Conservation (phyloP, 1,140 invertebrate species). For the Galleria mellonella region DNA sequence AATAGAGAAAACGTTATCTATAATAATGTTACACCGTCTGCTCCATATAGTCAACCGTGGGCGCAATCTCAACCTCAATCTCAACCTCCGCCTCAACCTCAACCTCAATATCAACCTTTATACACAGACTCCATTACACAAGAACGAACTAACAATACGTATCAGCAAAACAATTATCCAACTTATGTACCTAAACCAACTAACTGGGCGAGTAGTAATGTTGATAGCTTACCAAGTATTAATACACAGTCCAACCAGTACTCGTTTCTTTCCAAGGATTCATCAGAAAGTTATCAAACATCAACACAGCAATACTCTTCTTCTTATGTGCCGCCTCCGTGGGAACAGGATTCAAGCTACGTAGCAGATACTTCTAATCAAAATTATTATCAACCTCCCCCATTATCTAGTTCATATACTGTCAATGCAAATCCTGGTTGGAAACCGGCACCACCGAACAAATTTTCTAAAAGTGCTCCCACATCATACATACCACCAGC, state of each 20-base stretch:
- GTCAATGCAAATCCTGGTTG: slow-evolving; percentile 17
- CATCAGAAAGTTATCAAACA: slow-evolving; percentile 41
- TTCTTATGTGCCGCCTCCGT: slow-evolving; percentile 62
- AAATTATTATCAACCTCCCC: slow-evolving; percentile 37
- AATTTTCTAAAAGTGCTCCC: slow-evolving; percentile 47
- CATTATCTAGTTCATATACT: slow-evolving; percentile 21
- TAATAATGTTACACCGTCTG: slow-evolving; percentile 32
- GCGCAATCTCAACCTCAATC: slow-evolving; percentile 23
- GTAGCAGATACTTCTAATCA: slow-evolving; percentile 30
- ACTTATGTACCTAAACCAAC: slow-evolving; percentile 43
- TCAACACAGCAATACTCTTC: slow-evolving; percentile 47
- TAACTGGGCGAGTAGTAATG: slow-evolving; percentile 37
- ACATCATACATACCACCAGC: slow-evolving; percentile 57
- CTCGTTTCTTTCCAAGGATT: slow-evolving; percentile 31
- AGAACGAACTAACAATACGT: slow-evolving; percentile 6
- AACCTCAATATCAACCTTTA: slow-evolving; percentile 25
- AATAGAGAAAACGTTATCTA: slow-evolving; percentile 36
- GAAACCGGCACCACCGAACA: slow-evolving; percentile 36
- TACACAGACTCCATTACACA: slow-evolving; percentile 17
- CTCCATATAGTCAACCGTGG: slow-evolving; percentile 24
- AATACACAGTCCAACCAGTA: slow-evolving; percentile 35
- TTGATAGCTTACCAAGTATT: slow-evolving; percentile 8
- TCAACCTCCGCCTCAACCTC: slow-evolving; percentile 15
- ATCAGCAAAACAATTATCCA: slow-evolving; percentile 28
- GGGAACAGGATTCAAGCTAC: slow-evolving; percentile 59